phyloP scores from a whole-genome alignment of 23 tunicate species.

The Trididemnum clinides region DNA sequence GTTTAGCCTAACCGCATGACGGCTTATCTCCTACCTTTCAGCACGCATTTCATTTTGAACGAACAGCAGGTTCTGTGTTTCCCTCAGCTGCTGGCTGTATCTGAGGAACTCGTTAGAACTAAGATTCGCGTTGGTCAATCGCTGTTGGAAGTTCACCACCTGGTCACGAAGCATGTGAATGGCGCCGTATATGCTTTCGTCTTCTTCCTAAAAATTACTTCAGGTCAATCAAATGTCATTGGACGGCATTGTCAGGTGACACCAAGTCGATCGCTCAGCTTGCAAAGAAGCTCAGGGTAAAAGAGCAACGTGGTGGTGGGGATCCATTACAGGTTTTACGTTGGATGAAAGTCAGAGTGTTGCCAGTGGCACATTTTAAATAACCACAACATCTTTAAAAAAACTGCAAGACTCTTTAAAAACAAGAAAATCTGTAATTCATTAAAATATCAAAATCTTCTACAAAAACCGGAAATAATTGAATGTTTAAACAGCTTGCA shows the following conservation, averaged over 20 bases:
- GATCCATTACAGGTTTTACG: background rate
- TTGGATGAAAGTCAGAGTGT: too few relatives aligned
- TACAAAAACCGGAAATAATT: too few relatives aligned
- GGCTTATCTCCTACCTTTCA: background rate
- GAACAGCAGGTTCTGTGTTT: constrained; percentile 72
- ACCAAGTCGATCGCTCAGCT: too few relatives aligned
- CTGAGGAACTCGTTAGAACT: constrained; percentile 6
- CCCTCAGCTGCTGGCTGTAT: constrained; percentile 56
- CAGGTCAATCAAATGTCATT: background rate
- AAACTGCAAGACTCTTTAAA: too few relatives aligned
- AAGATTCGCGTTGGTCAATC: background rate
- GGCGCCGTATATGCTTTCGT: constrained; percentile 49
- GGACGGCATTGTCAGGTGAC: background rate
- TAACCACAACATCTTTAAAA: too few relatives aligned
- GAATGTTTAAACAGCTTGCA: too few relatives aligned
- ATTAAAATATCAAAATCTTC: too few relatives aligned
- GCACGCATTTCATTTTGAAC: constrained; percentile 44
- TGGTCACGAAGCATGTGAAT: constrained; percentile 61
- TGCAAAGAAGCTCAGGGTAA: too few relatives aligned
- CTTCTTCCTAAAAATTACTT: constrained; percentile 56
- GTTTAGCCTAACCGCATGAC: too few relatives aligned
- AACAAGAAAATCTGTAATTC: too few relatives aligned
- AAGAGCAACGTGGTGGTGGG: too few relatives aligned
- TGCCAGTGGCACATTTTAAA: background rate
- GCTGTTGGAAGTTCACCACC: constrained; percentile 43